Base-by-base conservation (phyloP, 2,113 vertebrate species). In the Pedionomus torquatus region DNA sequence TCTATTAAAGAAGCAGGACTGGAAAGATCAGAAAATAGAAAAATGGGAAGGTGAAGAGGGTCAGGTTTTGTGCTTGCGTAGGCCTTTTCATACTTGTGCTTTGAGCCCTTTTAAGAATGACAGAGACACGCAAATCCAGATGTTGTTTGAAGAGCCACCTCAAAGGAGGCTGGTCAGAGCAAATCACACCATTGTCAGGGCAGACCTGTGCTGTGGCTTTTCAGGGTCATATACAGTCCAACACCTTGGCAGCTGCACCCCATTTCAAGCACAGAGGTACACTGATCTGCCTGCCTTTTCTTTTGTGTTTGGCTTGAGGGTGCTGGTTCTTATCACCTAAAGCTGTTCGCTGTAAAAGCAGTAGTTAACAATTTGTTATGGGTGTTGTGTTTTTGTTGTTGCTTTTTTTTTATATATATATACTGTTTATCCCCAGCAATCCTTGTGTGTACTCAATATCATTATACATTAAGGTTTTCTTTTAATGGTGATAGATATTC, bases 11-110 rank as follows among this genome's bases (percentile, higher is more conserved):
- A 90, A 95, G 83, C 74, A 84, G 75, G 79, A 96, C 85, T 92
- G 66, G 87, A 97, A 97, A 97, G 94, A 98, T 96, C 91, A 96
- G 83, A 96, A 98, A 97, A 86, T 4, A 83, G 91, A 91, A 95
- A 94, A 97, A 95, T 55, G 41, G 31, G 46, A 87, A 92, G 97
- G 97, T 94, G 94, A 97, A 70, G 55, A 57, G 97, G 96, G 97
- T 98, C 92, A 96, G 69, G 20, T 96, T 97, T 97, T 94, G 82
- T 75, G 90, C 95, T 95, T 94, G 77, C 5, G 3, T 80, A 87
- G 94, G 52, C 71, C 97, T 90, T 92, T 86, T 87, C 64, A 17
- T 74, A 24, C 23, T 72, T 52, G 76, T 91, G 72, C 97, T 97
- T 97, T 98, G 96, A 98, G 97, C 48, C 41, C 58, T 87, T 83